Evolutionary conservation across 64 coral and sea anemone genomes (phyloP), one percentile per base, ranked within the genome.

Genomic region (Acropora yongei): DNA sequence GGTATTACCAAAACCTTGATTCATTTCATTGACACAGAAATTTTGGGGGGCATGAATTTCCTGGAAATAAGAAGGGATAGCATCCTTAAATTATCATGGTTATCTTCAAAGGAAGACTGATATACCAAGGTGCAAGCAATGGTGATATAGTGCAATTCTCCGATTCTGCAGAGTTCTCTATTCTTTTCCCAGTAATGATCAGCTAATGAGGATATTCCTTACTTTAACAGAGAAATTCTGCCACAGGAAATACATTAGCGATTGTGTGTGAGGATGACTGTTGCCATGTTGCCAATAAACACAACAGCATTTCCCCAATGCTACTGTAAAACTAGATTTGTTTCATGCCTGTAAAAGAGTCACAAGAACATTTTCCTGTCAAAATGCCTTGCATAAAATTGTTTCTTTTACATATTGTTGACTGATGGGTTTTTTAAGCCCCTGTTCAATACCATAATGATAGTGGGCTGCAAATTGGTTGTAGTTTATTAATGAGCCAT

Each of bases 181-280:
- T 84, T 73, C 63, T 8, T 94, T 94, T 72, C 87, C 80, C 68
- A 94, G 93, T 16, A 94, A 86, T 63, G 93, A 94, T 78, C 77
- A 89, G 19, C 11, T 94, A 42, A 94, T 89, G 73, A 67, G 79
- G 1, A 63, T 94, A 12, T 94, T 94, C 41, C 53, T 94, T 17
- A 6, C 39, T 95, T 18, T 77, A 91, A 44, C 20, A 86, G 49
- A 68, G 82, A 40, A 74, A 75, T 12, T 69, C 66, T n/a, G 3
- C n/a, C 12, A 41, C 20, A 20, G 49, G 68, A 57, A 77, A 74
- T 40, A 43, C 12, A 61, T 8, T 92, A 48, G 53, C 84, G 6
- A 47, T 92, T 41, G 81, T 92, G 12, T 92, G 80, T 69, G 69
- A 85, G 9, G 90, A 85, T 57, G 80, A 92, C 53, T 85, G 90